Evolutionary conservation across 2,113 vertebrate genomes (phyloP).

Genomic region (Trogon surrucura): DNA sequence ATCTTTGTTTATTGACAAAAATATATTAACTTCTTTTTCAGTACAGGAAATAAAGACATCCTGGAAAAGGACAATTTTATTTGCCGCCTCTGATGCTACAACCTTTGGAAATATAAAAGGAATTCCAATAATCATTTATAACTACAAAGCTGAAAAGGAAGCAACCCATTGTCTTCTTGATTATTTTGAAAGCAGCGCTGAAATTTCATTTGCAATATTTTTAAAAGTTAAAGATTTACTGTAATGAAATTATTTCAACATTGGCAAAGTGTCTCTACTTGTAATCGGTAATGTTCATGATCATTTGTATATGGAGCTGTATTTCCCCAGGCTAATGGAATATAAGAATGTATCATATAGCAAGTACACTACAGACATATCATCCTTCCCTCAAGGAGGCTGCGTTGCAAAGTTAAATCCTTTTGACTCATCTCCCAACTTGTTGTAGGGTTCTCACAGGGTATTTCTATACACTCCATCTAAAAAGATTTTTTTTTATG

Average conservation of each 20-base stretch:
- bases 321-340: constrained; percentile 7
- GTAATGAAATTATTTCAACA: constrained; percentile 47
- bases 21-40: constrained; percentile 48
- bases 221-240: constrained; percentile 41
- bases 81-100: neutral
- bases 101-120: constrained; percentile 1
- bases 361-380: neutral
- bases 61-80: constrained; percentile 53
- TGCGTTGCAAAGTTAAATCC: neutral
- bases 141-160: constrained; percentile 16
- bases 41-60: constrained; percentile 59
- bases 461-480: neutral
- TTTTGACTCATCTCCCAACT: neutral
- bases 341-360: neutral
- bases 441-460: neutral
- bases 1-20: constrained; percentile 63
- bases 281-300: neutral
- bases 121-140: constrained; percentile 29
- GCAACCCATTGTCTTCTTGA: neutral
- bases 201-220: constrained; percentile 31
- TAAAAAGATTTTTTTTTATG: neutral
- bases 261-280: constrained; percentile 23
- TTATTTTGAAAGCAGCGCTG: neutral
- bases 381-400: neutral
- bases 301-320: neutral